Conservation (phyloP, 2,113 vertebrate species). For the Puntigrus tetrazona region DNA sequence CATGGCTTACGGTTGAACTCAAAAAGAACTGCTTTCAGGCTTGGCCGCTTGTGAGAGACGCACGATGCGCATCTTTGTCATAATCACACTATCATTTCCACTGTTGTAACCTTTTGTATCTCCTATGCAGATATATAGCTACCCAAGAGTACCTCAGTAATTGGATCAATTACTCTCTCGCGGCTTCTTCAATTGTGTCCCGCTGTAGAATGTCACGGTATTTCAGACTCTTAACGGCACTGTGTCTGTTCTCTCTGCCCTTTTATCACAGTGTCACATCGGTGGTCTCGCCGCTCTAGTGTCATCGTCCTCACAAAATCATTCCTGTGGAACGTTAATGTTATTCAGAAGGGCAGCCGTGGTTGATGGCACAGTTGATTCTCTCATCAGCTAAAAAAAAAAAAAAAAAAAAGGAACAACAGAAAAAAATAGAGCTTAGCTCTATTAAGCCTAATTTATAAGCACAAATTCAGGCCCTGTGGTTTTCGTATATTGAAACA, state of each 20-base stretch:
- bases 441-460: conserved; percentile 29
- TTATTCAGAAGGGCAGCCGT: conserved; percentile 13
- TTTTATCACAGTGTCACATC: conserved; percentile 35
- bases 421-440: conserved; percentile 4
- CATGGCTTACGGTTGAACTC: not conserved
- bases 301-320: not conserved
- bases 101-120: not conserved
- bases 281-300: not conserved
- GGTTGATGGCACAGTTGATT: conserved; percentile 19
- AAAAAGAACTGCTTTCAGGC: not conserved
- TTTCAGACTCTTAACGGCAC: not conserved
- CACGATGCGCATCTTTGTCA: not conserved
- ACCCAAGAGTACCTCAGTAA: conserved; percentile 6
- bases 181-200: not conserved
- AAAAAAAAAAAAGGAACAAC: not conserved
- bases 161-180: conserved; percentile 24
- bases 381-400: conserved; percentile 9
- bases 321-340: conserved; percentile 25
- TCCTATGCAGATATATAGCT: conserved; percentile 8
- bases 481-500: conserved; percentile 34
- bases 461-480: conserved; percentile 13
- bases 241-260: conserved; percentile 4
- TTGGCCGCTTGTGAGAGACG: not conserved
- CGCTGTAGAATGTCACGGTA: conserved; percentile 11
- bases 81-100: not conserved